These are phyloP conservation scores for Chlorodrepanis virens DNA, from an alignment of 2,113 vertebrate genomes.

Conservation along the genomic window DNA sequence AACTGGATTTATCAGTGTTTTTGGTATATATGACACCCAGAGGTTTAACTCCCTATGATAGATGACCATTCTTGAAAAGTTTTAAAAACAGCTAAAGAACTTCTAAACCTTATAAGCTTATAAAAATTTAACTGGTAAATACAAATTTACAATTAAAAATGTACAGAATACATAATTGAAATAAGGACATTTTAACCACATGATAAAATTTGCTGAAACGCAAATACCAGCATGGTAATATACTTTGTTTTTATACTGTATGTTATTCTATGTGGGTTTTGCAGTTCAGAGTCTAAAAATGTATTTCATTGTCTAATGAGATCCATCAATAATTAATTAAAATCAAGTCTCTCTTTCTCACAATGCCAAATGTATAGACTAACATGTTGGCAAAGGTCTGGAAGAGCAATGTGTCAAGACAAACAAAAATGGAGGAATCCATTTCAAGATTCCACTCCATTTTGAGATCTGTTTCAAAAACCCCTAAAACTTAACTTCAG, in stretches of 20 bases:
- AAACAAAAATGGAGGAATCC: not conserved
- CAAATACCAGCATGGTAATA: not conserved
- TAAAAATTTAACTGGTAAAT: not conserved
- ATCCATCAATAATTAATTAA: not conserved
- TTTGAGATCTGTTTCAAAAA: not conserved
- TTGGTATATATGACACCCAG: not conserved
- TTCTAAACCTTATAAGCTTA: not conserved
- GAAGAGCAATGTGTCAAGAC: not conserved
- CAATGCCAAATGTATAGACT: not conserved
- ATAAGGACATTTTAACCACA: not conserved
- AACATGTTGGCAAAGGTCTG: not conserved
- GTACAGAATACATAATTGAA: fast-evolving
- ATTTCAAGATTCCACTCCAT: no score
- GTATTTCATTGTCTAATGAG: not conserved
- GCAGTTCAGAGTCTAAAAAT: not conserved
- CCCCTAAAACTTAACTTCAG: not conserved
- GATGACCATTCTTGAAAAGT: not conserved
- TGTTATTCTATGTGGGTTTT: not conserved
- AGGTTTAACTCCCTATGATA: not conserved
- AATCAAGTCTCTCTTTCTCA: not conserved
- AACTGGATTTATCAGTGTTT: not conserved
- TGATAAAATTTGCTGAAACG: not conserved
- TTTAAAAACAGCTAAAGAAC: not conserved
- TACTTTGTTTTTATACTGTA: not conserved
- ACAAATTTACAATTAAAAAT: not conserved